Conservation (phyloP, 2,888 invertebrate genomes). For the Dione vanillae region DNA sequence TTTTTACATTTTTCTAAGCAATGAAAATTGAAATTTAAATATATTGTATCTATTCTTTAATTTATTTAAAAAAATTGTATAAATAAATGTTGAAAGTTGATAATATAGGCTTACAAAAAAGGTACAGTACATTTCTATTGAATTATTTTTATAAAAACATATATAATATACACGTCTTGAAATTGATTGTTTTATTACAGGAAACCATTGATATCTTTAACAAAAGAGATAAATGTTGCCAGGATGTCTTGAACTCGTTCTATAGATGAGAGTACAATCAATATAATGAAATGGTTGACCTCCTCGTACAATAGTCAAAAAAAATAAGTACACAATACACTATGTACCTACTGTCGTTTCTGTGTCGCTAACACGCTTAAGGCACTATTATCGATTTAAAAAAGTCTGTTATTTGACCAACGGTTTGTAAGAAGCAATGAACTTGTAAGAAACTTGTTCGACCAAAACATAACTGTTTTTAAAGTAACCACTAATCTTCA, state of each 20-base stretch:
- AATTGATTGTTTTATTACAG: conserved; percentile 10
- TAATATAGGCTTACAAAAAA: neutral
- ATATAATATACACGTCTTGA: neutral
- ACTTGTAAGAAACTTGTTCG: conserved; percentile 12
- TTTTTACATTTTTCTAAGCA: too few species aligned
- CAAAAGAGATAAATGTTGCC: conserved; percentile 43
- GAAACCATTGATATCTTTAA: conserved; percentile 19
- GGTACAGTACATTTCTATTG: neutral
- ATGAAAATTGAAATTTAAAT: too few species aligned
- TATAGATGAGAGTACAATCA: conserved; percentile 66
- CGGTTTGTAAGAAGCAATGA: conserved; percentile 29
- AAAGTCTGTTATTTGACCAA: conserved; percentile 41
- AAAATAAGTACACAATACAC: conserved; percentile 56
- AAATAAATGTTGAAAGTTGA: neutral
- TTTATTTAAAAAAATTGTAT: too few species aligned
- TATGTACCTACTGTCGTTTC: neutral
- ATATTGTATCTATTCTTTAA: too few species aligned
- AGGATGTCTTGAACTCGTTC: conserved; percentile 65
- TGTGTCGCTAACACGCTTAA: neutral
- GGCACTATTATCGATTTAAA: neutral
- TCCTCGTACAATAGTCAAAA: conserved; percentile 67
- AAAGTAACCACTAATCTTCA: neutral
- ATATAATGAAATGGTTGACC: conserved; percentile 63
- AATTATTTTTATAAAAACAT: neutral
- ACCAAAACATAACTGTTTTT: conserved; percentile 21